These are phyloP conservation scores for Siphamia tubifer DNA, from an alignment of 2,113 vertebrate species.

Conservation along the genomic window DNA sequence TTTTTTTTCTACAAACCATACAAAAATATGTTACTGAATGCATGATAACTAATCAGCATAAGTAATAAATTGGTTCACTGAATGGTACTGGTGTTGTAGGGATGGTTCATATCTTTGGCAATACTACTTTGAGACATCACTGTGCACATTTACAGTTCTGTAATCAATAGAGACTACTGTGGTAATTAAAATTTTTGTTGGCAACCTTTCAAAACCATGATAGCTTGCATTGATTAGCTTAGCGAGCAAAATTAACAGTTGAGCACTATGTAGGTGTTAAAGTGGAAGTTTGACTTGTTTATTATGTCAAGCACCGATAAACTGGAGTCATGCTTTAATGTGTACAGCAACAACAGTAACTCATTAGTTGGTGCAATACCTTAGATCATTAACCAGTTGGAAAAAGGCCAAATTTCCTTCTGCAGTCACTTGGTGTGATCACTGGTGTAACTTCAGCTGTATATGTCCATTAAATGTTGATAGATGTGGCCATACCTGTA, in stretches of 20 bases:
- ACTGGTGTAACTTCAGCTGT: background rate
- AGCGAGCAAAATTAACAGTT: constrained; percentile 9
- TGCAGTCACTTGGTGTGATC: background rate
- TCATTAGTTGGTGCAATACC: background rate
- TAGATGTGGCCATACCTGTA: too few species aligned
- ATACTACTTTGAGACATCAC: background rate
- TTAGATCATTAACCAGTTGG: constrained; percentile 5
- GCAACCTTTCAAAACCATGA: constrained; percentile 3
- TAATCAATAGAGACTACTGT: background rate
- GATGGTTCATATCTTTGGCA: background rate
- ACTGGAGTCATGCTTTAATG: background rate
- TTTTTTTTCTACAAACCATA: too few species aligned
- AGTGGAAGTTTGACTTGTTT: constrained; percentile 11
- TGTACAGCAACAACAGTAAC: constrained; percentile 12
- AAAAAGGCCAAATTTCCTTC: background rate
- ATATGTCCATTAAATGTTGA: background rate
- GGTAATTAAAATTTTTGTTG: background rate
- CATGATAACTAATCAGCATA: too few species aligned
- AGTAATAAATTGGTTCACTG: too few species aligned
- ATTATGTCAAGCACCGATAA: constrained; percentile 5
- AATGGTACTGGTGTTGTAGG: background rate
- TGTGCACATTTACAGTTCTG: background rate
- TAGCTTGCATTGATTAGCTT: constrained; percentile 18
- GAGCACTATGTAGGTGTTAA: constrained; percentile 10
- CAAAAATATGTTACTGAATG: too few species aligned